Conservation (phyloP, 2,113 vertebrate species). For the Ciconia maguari region DNA sequence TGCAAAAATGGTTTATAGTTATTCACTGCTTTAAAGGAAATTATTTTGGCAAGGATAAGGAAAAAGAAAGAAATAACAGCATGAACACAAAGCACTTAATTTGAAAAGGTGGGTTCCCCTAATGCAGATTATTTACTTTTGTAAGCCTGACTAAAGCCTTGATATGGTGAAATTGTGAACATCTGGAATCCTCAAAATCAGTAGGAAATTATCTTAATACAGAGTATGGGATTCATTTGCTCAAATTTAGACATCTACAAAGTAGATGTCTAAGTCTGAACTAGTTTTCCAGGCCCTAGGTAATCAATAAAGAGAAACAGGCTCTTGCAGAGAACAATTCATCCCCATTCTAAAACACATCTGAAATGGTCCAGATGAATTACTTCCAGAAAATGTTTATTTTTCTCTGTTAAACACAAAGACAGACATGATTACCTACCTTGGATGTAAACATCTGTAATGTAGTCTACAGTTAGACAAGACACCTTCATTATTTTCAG, state of each 20-base stretch:
- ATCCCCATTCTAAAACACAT: neutral
- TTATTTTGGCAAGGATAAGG: neutral
- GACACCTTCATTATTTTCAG: neutral
- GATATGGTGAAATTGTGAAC: conserved; percentile 25
- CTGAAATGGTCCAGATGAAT: neutral
- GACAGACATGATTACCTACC: neutral
- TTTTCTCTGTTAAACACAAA: conserved; percentile 1
- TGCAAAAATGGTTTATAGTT: neutral
- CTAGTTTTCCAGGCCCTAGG: conserved; percentile 1
- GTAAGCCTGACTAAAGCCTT: neutral
- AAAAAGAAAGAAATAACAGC: neutral
- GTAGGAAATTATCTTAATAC: conserved; percentile 22
- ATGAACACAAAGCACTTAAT: neutral
- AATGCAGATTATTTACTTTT: conserved; percentile 7
- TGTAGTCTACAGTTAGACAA: neutral
- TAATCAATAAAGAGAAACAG: conserved; percentile 46
- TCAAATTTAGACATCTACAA: conserved; percentile 26
- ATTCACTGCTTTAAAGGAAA: neutral
- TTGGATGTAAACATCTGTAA: neutral
- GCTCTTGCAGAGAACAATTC: neutral
- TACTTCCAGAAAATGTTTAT: conserved; percentile 2
- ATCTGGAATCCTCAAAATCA: conserved; percentile 36
- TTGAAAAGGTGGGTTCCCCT: neutral
- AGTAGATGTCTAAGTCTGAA: neutral
- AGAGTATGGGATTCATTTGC: conserved; percentile 18